phyloP scores from a whole-genome alignment of 53 echinoderm and acorn worm species.

The Zoroaster sp. region DNA sequence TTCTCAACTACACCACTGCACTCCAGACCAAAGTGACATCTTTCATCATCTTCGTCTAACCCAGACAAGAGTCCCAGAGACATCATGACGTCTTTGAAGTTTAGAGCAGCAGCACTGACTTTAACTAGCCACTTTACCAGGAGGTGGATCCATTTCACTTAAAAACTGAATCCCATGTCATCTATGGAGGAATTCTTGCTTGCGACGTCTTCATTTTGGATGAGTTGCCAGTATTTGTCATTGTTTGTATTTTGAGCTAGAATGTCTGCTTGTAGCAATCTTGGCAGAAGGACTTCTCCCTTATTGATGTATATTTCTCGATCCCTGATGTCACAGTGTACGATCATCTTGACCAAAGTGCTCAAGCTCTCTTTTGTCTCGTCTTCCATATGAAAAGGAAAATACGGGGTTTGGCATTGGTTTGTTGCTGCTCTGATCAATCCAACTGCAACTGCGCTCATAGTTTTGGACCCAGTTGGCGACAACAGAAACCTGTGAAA shows the following conservation, averaged over 20 bases:
- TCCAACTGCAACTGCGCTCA: constrained; percentile 18
- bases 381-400: constrained; percentile 35
- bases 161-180: constrained; percentile 55
- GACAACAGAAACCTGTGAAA: constrained; percentile 39
- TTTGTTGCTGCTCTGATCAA: constrained; percentile 18
- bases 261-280: background rate
- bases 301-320: background rate
- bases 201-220: background rate
- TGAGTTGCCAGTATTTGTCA: background rate
- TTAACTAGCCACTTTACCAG: constrained; percentile 64
- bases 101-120: constrained; percentile 67
- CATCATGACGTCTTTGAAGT: constrained; percentile 67
- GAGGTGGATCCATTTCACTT: background rate
- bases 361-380: background rate
- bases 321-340: background rate
- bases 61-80: constrained; percentile 45
- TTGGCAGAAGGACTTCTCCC: background rate
- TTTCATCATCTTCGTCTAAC: background rate
- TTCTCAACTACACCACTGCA: constrained; percentile 71
- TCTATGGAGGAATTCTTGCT: constrained; percentile 19
- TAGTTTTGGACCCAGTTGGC: background rate
- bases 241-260: background rate
- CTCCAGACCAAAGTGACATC: constrained; percentile 50
- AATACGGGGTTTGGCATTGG: background rate
- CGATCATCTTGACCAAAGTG: background rate